phyloP scores from a whole-genome alignment of 2,797 vertebrate genomes.

The Acrossocheilus fasciatus region DNA sequence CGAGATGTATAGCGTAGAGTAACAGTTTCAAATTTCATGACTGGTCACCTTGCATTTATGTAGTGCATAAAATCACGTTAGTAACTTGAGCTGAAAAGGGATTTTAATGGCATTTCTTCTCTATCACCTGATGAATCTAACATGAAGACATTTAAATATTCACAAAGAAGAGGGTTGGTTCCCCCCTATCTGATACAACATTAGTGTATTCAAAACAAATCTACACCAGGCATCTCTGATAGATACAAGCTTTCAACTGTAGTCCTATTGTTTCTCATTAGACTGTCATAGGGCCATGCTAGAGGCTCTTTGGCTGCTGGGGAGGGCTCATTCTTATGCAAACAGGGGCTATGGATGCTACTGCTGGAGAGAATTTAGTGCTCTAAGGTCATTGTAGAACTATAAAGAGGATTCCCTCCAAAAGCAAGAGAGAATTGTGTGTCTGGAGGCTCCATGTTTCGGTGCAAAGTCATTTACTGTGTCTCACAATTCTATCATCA shows the following conservation, averaged over 20 bases:
- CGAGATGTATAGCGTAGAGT: neutral
- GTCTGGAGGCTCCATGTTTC: conserved; percentile 9
- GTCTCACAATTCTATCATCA: neutral
- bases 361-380: conserved; percentile 12
- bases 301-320: conserved; percentile 62
- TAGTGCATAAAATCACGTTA: neutral
- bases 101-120: conserved; percentile 4
- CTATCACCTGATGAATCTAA: conserved; percentile 27
- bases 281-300: conserved; percentile 57
- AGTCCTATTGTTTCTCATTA: conserved; percentile 69
- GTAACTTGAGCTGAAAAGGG: neutral
- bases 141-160: conserved; percentile 45
- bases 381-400: conserved; percentile 21
- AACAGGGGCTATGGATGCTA: conserved; percentile 61
- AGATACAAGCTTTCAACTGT: conserved; percentile 76
- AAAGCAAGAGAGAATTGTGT: conserved; percentile 1
- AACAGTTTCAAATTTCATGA: neutral
- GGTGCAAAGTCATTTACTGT: conserved; percentile 4
- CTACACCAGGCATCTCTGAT: conserved; percentile 76
- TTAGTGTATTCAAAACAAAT: conserved; percentile 79
- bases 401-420: conserved; percentile 25
- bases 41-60: neutral
- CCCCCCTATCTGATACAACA: conserved; percentile 61
- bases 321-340: conserved; percentile 73
- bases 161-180: conserved; percentile 53